Conservation (phyloP, 2,797 vertebrate genomes). For the Bovichtus variegatus region DNA sequence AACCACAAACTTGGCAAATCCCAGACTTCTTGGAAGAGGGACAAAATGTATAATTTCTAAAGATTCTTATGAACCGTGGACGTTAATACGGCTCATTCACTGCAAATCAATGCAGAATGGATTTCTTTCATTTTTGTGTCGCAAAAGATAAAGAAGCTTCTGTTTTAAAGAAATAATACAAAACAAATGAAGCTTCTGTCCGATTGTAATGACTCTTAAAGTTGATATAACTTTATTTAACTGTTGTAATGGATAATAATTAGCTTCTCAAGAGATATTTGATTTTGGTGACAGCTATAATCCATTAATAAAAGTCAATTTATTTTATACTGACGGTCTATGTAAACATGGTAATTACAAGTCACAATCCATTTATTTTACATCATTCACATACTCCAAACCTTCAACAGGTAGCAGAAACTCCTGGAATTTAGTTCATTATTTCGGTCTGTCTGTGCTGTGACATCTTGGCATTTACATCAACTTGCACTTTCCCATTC, state of each 20-base stretch:
- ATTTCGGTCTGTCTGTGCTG: slow-evolving; percentile 14
- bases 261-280: slow-evolving; percentile 1
- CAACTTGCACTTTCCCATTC: slow-evolving; percentile 29
- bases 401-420: slow-evolving; percentile 11
- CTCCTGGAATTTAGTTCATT: slow-evolving; percentile 9
- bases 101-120: slow-evolving; percentile 13
- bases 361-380: slow-evolving; percentile 21
- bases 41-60: slow-evolving; percentile 47
- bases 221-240: not conserved
- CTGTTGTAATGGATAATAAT: slow-evolving; percentile 12
- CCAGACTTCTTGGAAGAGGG: slow-evolving; percentile 11
- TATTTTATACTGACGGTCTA: not conserved
- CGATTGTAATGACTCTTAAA: slow-evolving; percentile 9
- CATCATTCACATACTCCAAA: slow-evolving; percentile 13
- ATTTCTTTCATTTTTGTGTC: slow-evolving; percentile 7
- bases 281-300: slow-evolving; percentile 26
- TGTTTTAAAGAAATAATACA: not conserved
- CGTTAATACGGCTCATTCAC: slow-evolving; percentile 34
- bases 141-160: slow-evolving; percentile 1
- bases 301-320: slow-evolving; percentile 1
- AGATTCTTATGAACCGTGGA: slow-evolving; percentile 29
- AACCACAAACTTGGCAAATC: slow-evolving; percentile 30
- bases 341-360: slow-evolving; percentile 23
- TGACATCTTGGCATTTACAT: slow-evolving; percentile 47
- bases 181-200: slow-evolving; percentile 1